A percentile compares a stretch with the other conserved stretches of the same genome.
phyloP scores from a whole-genome alignment of 2,113 vertebrate species.

The Tragelaphus strepsiceros region DNA sequence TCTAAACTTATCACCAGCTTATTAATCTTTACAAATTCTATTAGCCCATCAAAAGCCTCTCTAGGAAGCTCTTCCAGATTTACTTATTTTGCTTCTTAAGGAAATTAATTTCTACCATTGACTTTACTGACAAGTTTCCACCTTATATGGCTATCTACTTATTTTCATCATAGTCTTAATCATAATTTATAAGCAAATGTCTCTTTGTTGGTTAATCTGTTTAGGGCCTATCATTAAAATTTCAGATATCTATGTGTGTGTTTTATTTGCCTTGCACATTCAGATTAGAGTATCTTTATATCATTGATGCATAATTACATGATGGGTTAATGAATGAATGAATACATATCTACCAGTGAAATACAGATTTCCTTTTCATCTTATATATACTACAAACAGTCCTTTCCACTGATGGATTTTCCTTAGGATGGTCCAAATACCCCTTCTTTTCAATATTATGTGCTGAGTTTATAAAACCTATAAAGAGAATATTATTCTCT shows the following conservation, averaged over 20 bases:
- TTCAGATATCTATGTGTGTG: background rate
- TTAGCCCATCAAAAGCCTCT: background rate
- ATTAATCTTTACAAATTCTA: background rate
- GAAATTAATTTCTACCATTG: background rate
- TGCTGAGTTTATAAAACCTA: background rate
- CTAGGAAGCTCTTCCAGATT: background rate
- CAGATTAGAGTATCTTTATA: background rate
- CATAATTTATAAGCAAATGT: background rate
- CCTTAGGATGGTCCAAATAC: background rate
- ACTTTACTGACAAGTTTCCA: background rate
- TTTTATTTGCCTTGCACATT: background rate
- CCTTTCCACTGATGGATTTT: background rate
- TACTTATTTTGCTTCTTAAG: background rate
- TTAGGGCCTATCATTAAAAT: background rate
- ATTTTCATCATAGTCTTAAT: background rate
- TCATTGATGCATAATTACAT: background rate
- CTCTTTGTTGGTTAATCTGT: background rate
- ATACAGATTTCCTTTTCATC: background rate
- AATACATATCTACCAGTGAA: background rate
- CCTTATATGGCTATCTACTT: background rate
- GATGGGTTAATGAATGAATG: background rate
- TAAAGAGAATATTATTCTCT: background rate
- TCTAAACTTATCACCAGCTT: background rate
- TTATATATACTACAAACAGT: background rate
- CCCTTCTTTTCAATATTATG: background rate